Evolutionary conservation across 2,888 invertebrate genomes (phyloP), one percentile per base, ranked within the genome.

Genomic region (Agrochola lota): DNA sequence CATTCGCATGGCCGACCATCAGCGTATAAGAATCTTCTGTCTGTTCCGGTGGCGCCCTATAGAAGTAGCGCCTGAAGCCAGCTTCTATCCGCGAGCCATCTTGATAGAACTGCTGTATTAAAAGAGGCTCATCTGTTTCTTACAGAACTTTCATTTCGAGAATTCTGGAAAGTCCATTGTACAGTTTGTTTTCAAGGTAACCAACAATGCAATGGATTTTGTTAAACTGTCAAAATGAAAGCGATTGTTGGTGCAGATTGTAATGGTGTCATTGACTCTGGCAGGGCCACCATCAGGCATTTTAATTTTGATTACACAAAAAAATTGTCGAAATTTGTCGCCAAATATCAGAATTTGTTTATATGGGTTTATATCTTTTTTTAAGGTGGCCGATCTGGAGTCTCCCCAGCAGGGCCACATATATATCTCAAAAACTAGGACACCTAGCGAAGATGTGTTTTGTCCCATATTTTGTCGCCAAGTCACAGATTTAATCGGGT

Each of bases 1-100:
- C 99, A 95, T 99, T 99, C 12, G 99, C 99, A 94, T 99, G 99
- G 88, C 99, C 99, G 1, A 99, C 99, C 70, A 99, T 96, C 62
- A 99, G 93, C 59, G 99, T 99, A 93, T 98, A 99, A 0, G 98
- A 97, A 93, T 99, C 99, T 69, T 98, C 96, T 3, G 97, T 97
- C 94, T 99, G 99, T 0, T 97, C 96, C 0, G 98, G 97, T 70
- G 98, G 97, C 8, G 99, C 99, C 71, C 99, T 97, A 94, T 99
- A 98, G 94, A 99, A 99, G 95, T 99, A 99, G 89, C 98, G 98
- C 68, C 99, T 97, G 95, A 99, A 99, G 0, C 98, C 99, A 2
- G 99, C 99, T 95, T 99, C 99, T 90, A 99, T 99, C 84, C 99
- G 97, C 0, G 99, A 98, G n/a, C 99, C 98, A 94, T 99, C 99